Evolutionary conservation across 2,888 invertebrate species (phyloP).

Genomic region (Ariolimax columbianus): DNA sequence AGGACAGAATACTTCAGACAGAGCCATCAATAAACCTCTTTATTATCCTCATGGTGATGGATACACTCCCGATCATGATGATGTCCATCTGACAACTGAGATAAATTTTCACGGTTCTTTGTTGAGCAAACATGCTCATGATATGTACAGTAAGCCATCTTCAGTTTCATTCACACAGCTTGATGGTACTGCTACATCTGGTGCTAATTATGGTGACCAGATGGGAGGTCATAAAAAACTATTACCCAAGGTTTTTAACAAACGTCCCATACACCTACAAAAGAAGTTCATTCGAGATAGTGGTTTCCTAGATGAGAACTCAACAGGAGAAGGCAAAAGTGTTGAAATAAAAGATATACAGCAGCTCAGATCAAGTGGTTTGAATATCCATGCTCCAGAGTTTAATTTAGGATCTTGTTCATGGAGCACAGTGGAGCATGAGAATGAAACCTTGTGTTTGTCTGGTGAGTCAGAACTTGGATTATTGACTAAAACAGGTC

Average conservation of each 20-base stretch:
- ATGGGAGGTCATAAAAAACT: background rate
- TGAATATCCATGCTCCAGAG: slow-evolving; percentile 22
- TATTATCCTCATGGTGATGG: background rate
- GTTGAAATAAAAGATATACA: background rate
- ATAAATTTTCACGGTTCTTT: background rate
- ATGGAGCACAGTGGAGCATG: background rate
- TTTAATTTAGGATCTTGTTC: background rate
- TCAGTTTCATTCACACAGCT: background rate
- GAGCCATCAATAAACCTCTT: too few species aligned
- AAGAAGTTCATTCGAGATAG: background rate
- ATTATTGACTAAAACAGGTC: background rate
- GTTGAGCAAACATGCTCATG: background rate
- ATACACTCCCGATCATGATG: too few species aligned
- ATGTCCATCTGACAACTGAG: background rate
- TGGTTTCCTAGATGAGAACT: background rate
- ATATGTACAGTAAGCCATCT: background rate
- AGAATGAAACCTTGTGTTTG: background rate
- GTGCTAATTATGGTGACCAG: too few species aligned
- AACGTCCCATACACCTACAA: background rate
- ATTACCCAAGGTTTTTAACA: background rate
- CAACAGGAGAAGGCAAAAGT: background rate
- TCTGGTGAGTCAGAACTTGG: background rate
- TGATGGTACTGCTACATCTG: background rate
- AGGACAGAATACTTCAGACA: background rate
- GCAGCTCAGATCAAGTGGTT: background rate